Evolutionary conservation across 2,888 invertebrate species (phyloP), one percentile per base, ranked within the genome.

Genomic region (Mamestra brassicae): DNA sequence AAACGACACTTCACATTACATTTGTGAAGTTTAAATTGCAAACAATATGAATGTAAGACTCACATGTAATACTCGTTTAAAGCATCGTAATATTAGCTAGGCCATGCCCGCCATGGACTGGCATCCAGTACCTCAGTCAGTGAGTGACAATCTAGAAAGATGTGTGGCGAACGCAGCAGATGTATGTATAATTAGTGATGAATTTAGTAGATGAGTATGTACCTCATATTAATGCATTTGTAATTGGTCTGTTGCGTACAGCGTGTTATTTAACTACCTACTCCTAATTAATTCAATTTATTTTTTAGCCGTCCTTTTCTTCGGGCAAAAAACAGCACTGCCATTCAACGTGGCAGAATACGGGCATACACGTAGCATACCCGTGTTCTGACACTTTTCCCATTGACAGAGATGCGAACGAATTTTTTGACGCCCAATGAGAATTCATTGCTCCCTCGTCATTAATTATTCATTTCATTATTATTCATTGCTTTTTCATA

Each of bases 271-370:
- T 55, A 26, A 26, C 26, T 26, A 60, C 42, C 8, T 57, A 45
- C n/a, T 73, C 10, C 1, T 80, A 65, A 61, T 75, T 74, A 8
- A 55, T 47, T 47, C 38, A 45, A 42, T 76, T 2, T 0, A 42
- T 17, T 52, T 17, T 6, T 6, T 52, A 17, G 7, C 52, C 7
- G 7, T 17, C 17, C 6, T 52, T 52, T 52, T 52, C 7, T 52
- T 52, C 52, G 52, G 6, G 5, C 11, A 52, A 17, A 6, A 52
- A 17, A 5, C 52, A 52, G 52, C 6, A 17, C 6, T 52, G 52
- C 1, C 17, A 52, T 52, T 52, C 52, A 52, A 52, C 17, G 52
- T 17, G 52, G 50, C 15, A 50, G 26, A 26, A 26, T 1, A 26
- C 26, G 26, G 26, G 26, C n/a, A n/a, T n/a, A n/a, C n/a, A n/a